Evolutionary conservation across 2,797 vertebrate genomes (phyloP), one percentile per base, ranked within the genome.

Genomic region (Gila robusta): DNA sequence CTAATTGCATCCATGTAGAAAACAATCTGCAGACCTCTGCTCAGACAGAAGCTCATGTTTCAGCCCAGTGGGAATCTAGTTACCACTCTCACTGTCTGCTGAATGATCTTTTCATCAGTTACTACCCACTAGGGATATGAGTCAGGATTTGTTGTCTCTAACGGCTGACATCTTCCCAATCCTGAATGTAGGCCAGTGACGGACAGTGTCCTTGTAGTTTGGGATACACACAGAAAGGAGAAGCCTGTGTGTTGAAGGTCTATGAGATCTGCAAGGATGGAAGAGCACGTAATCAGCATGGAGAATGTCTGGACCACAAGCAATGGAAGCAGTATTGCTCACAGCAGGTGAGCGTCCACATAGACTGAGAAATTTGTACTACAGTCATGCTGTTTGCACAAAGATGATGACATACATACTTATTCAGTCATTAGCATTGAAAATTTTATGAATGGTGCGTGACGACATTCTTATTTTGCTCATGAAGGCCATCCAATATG

Each of bases 291-390:
- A 96, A 96, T 56, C 97, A 98, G 87, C 93, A 97, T 1, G 97
- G 98, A 74, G 88, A 94, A 14, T 99, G 98, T 88, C 84, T 97
- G 85, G 95, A 93, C 89, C 89, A 84, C 87, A 89, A 91, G 14
- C 96, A 95, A 74, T 99, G 98, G 98, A 87, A 41, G n/a, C 93
- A 84, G 19, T 94, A 97, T 89, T 99, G 98, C 85, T 92, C 93
- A 66, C 89, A 93, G 0, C 94, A 98, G 97, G 98, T 98, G 41
- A 83, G 92, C 64, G 19, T 70, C 79, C 44, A 73, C 69, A 56
- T 7, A 64, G 47, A 86, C 32, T 6, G n/a, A 56, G 7, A 70
- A 41, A 73, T 23, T 16, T 44, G 35, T 44, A 17, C 23, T 82
- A 6, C 23, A 71, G 23, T 37, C 52, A 82, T 54, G 28, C 11